Evolutionary conservation across 2,797 vertebrate genomes (phyloP).

Genomic region (Anas bahamensis): DNA sequence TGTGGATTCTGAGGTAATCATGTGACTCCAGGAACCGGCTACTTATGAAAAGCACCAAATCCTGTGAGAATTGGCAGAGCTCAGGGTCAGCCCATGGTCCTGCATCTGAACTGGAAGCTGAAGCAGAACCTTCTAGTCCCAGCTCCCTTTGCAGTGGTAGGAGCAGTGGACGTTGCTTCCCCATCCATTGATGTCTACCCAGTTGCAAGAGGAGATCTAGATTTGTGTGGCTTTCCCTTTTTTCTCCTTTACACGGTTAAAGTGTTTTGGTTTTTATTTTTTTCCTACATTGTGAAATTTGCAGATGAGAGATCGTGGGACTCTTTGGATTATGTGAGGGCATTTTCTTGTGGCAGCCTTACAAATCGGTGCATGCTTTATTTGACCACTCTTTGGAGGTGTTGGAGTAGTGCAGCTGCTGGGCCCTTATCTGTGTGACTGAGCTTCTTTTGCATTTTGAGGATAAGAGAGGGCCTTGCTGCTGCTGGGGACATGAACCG

Average conservation of each 20-base stretch:
- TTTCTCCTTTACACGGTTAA: not conserved
- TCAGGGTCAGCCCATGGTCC: not conserved
- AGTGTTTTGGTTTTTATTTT: not conserved
- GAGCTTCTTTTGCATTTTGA: not conserved
- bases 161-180: not conserved
- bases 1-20: constrained; percentile 21
- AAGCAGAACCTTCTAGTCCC: not conserved
- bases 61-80: not conserved
- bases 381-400: not conserved
- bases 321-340: not conserved
- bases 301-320: not conserved
- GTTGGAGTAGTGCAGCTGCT: not conserved
- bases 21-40: not conserved
- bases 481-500: not conserved
- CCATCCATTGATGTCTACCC: not conserved
- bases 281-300: not conserved
- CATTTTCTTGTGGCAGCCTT: not conserved
- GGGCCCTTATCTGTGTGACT: not conserved
- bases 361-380: not conserved
- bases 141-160: not conserved
- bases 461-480: not conserved
- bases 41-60: not conserved
- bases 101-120: not conserved
- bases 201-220: not conserved
- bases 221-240: not conserved